Base-by-base conservation (phyloP, 2,797 vertebrate genomes). In the Erithacus rubecula region DNA sequence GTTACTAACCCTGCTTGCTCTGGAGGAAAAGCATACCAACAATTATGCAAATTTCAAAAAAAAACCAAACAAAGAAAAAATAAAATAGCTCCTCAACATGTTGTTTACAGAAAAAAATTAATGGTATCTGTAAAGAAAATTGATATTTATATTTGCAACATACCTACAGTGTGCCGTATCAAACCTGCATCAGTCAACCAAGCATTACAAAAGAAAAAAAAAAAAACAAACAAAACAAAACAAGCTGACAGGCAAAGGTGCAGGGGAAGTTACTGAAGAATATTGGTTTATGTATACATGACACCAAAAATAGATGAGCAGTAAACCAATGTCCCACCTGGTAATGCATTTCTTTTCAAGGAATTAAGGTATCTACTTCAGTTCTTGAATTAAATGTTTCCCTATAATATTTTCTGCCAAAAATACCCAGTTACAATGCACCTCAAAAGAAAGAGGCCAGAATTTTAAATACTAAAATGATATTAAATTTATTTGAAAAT, bases 271-370 rank as follows among this genome's bases (percentile, higher is more conserved):
- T 88, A 95, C 36, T 80, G 64, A 93, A 87, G 62, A 79, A 22
- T 77, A 85, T 3, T 64, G 70, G 72, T 80, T 95, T 94, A 96
- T 83, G 74, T 82, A 96, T 76, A 92, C 52, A 94, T 70, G 87
- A 96, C 89, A 96, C 47, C 64, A 56, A 81, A 89, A 93, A 93
- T 24, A 91, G 81, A 96, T 91, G 95, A 90, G 80, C 62, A 88
- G 68, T 77, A 95, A 94, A 91, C 76, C 72, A 93, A 79, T 22
- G 91, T 95, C 92, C 94, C 95, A 86, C 62, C 72, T 87, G 92
- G 94, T 96, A 97, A 96, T 96, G 94, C 93, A 96, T 96, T 96
- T 96, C 84, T 95, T 89, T 94, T 84, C 39, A 74, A 13, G 74
- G 32, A 59, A 93, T 51, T 46, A 95, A 80, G 65, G 18, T 39